A percentile compares a stretch with the other conserved stretches of the same genome.
phyloP scores from a whole-genome alignment of 1,140 invertebrate species.

The Drosophila grimshawi region DNA sequence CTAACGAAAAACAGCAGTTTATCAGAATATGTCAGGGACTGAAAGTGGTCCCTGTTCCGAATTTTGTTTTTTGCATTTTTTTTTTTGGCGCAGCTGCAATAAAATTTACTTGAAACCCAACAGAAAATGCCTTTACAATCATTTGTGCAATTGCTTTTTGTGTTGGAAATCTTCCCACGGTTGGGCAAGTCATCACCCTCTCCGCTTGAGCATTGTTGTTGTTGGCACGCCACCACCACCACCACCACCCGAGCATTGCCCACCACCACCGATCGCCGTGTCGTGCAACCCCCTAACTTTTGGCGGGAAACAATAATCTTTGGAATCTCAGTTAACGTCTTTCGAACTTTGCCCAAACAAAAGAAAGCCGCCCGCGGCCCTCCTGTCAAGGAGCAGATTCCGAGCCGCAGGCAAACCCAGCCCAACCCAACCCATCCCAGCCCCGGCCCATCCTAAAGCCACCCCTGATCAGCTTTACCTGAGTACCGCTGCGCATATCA shows the following conservation, averaged over 20 bases:
- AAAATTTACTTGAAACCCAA: slow-evolving; percentile 62
- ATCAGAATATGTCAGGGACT: slow-evolving; percentile 13
- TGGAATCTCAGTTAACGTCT: slow-evolving; percentile 55
- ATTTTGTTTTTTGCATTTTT: slow-evolving; percentile 37
- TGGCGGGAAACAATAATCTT: slow-evolving; percentile 70
- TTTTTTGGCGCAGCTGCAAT: slow-evolving; percentile 65
- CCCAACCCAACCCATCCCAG: slow-evolving; percentile 10
- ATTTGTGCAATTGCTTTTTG: slow-evolving; percentile 45
- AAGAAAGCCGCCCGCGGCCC: slow-evolving; percentile 43
- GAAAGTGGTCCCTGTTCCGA: background rate
- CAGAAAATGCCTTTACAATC: slow-evolving; percentile 36
- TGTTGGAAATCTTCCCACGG: slow-evolving; percentile 80
- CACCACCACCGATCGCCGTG: slow-evolving; percentile 63
- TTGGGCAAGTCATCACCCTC: slow-evolving; percentile 69
- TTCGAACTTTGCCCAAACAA: slow-evolving; percentile 54
- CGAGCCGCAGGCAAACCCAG: slow-evolving; percentile 20
- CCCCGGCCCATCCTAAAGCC: slow-evolving; percentile 20
- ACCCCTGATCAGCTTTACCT: slow-evolving; percentile 55
- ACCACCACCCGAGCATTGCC: slow-evolving; percentile 68
- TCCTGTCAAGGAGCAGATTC: slow-evolving; percentile 43
- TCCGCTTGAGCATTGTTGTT: slow-evolving; percentile 50
- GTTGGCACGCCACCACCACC: slow-evolving; percentile 47
- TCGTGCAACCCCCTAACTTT: slow-evolving; percentile 77
- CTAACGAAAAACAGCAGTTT: slow-evolving; percentile 8
- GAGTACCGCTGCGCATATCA: slow-evolving; percentile 32